Evolutionary conservation across 2,888 invertebrate species (phyloP), one percentile per base, ranked within the genome.

Genomic region (Anarsia innoxiella): DNA sequence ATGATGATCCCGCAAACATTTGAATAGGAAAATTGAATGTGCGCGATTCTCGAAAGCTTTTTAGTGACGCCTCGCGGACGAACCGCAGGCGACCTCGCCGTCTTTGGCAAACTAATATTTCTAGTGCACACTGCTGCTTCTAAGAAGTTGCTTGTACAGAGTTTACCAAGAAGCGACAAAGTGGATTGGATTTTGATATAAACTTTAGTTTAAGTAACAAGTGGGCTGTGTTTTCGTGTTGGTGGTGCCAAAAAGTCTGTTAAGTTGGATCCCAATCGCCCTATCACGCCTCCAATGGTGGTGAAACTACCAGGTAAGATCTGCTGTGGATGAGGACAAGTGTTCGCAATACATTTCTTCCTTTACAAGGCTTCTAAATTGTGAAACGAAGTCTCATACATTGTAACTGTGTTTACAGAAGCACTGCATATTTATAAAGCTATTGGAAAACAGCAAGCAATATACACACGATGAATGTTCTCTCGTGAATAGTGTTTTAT

Each of bases 261-360:
- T 83, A 84, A 73, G 79, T 84, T 84, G 84, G 84, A 84, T 84
- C 83, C 84, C 80, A 79, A 82, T 59, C 67, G 69, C 58, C 72
- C 69, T 41, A 53, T 55, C 54, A 61, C 73, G 74, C 83, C 84
- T 79, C 76, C 75, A 76, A 84, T 84, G 84, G 84, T 84, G 83
- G 84, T 82, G 53, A 83, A 80, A 68, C 75, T 84, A 69, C 83
- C 84, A 80, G 84, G 84, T 84, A 47, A 80, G 75, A 54, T 40
- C n/a, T 9, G 19, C n/a, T n/a, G n/a, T n/a, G n/a, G n/a, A n/a
- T n/a, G n/a, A n/a, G n/a, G n/a, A n/a, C n/a, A n/a, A n/a, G n/a
- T n/a, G n/a, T n/a, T n/a, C n/a, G n/a, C n/a, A n/a, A n/a, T n/a
- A n/a, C n/a, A n/a, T n/a, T n/a, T n/a, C n/a, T n/a, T n/a, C n/a